These are phyloP conservation scores for Xestoiulus laeticollis DNA, from an alignment of 2,888 invertebrate species.

Conservation along the genomic window DNA sequence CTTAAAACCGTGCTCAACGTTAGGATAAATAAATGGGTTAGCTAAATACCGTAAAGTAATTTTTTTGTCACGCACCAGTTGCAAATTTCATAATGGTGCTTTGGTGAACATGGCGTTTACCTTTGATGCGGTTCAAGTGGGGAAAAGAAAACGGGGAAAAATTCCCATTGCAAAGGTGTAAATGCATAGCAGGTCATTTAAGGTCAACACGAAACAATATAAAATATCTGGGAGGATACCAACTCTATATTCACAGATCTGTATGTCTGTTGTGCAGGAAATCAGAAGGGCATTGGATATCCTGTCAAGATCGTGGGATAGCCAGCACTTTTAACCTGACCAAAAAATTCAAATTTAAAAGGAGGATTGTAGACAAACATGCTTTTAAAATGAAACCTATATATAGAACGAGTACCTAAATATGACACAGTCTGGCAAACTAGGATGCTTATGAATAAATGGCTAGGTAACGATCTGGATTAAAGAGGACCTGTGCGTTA, in stretches of 20 bases:
- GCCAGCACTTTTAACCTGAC: neutral
- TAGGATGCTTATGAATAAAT: neutral
- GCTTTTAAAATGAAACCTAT: neutral
- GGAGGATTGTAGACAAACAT: neutral
- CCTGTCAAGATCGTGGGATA: constrained; percentile 12
- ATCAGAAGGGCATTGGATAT: constrained; percentile 6
- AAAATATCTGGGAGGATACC: neutral
- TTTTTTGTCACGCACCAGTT: neutral
- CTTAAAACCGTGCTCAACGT: neutral
- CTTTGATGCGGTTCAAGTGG: neutral
- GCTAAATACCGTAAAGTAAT: neutral
- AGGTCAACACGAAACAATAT: neutral
- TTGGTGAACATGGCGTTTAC: neutral
- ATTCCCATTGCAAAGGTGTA: neutral
- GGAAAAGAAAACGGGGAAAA: neutral
- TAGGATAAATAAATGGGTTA: neutral
- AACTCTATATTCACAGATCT: neutral
- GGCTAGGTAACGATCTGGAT: too few relatives aligned
- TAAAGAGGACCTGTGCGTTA: too few relatives aligned
- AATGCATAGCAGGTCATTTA: neutral
- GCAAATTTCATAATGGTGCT: neutral
- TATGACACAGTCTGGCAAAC: neutral
- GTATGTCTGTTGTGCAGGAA: neutral
- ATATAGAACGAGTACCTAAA: neutral
- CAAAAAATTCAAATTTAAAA: constrained; percentile 21